phyloP scores from a whole-genome alignment of 2,888 invertebrate species.

The Drosophila mayaguana region DNA sequence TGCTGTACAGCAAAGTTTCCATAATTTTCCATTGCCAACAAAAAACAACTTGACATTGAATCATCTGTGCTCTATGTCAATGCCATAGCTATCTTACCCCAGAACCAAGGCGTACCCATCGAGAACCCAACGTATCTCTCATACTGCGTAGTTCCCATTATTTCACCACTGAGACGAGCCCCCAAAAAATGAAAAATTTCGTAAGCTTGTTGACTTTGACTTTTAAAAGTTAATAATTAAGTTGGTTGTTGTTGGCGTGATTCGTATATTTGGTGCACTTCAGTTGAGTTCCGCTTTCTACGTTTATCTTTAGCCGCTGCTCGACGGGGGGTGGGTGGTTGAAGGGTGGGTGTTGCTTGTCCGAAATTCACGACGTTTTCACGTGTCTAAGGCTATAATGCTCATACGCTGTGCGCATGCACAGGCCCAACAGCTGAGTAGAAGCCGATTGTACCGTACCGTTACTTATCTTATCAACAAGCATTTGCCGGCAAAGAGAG shows the following conservation, averaged over 20 bases:
- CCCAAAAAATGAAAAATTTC: slow-evolving; percentile 48
- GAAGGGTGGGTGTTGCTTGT: slow-evolving; percentile 12
- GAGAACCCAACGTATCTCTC: slow-evolving; percentile 2
- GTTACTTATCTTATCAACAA: slow-evolving; percentile 66
- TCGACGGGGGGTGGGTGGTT: slow-evolving; percentile 6
- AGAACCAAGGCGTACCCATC: neutral
- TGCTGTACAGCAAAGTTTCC: slow-evolving; percentile 15
- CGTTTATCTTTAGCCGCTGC: slow-evolving; percentile 36
- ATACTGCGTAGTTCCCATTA: slow-evolving; percentile 34
- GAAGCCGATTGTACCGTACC: slow-evolving; percentile 45
- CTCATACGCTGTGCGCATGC: slow-evolving; percentile 62
- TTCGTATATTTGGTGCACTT: slow-evolving; percentile 5
- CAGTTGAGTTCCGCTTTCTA: slow-evolving; percentile 3
- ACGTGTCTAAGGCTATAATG: slow-evolving; percentile 51
- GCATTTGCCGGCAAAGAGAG: slow-evolving; percentile 6
- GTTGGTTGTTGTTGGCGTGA: neutral
- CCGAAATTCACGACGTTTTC: slow-evolving; percentile 65
- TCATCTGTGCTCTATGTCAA: slow-evolving; percentile 8
- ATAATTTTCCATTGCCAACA: slow-evolving; percentile 37
- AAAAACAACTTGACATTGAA: slow-evolving; percentile 54
- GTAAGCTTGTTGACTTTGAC: slow-evolving; percentile 27
- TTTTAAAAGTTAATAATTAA: slow-evolving; percentile 13
- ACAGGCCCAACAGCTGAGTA: slow-evolving; percentile 40
- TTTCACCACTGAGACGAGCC: slow-evolving; percentile 77
- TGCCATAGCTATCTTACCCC: neutral